A percentile compares a stretch with the other conserved stretches of the same genome.
These are phyloP conservation scores for Oligia strigilis DNA, from an alignment of 2,888 invertebrate species.

Conservation along the genomic window DNA sequence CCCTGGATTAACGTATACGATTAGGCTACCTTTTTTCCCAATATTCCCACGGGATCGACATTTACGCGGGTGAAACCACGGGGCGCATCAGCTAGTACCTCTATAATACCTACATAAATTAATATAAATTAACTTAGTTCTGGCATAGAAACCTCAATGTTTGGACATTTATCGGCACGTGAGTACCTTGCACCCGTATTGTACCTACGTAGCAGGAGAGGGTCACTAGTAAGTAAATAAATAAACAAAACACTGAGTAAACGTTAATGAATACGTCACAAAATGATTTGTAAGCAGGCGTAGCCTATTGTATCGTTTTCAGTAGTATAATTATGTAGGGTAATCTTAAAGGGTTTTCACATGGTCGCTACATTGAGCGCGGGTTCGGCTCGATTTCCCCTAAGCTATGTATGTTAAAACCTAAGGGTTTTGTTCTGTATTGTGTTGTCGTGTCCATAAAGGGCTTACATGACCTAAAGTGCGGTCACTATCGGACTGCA, in stretches of 20 bases:
- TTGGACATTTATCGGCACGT: background rate
- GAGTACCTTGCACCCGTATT: background rate
- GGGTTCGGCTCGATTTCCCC: slow-evolving; percentile 34
- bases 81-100: too few relatives aligned
- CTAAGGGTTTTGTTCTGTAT: slow-evolving; percentile 16
- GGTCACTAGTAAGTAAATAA: background rate
- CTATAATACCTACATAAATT: too few relatives aligned
- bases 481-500: too few relatives aligned
- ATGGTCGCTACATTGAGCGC: slow-evolving; percentile 16
- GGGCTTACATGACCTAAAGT: too few relatives aligned
- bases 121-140: too few relatives aligned
- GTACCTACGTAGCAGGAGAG: background rate
- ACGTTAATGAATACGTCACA: slow-evolving; percentile 29
- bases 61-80: too few relatives aligned
- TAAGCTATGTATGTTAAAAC: slow-evolving; percentile 39
- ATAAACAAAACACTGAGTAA: background rate
- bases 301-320: slow-evolving; percentile 16
- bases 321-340: slow-evolving; percentile 23
- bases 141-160: background rate
- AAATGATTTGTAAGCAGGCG: slow-evolving; percentile 25
- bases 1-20: too few relatives aligned
- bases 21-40: too few relatives aligned
- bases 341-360: slow-evolving; percentile 51
- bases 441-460: slow-evolving; percentile 8
- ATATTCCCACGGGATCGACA: too few relatives aligned